phyloP scores from a whole-genome alignment of 2,797 vertebrate species.

The Falco biarmicus region DNA sequence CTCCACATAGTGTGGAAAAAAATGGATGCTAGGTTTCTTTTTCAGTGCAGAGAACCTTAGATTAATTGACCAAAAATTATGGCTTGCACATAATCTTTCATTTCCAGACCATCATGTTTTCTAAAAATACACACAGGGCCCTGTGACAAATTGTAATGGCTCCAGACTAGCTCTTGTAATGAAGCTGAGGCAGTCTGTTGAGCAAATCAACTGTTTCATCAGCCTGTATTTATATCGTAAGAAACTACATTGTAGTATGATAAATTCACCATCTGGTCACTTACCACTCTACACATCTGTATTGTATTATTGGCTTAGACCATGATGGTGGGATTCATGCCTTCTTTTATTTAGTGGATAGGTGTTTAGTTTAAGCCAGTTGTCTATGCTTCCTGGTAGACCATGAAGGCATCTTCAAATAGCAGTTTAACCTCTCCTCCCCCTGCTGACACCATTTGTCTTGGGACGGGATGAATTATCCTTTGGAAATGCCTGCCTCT shows the following conservation, averaged over 20 bases:
- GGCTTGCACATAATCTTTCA: conserved; percentile 7
- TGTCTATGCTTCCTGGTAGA: not conserved
- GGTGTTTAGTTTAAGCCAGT: not conserved
- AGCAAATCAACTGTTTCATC: conserved; percentile 41
- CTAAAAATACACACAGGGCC: conserved; percentile 1
- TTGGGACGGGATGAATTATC: not conserved
- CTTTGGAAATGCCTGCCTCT: not conserved
- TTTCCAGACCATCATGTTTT: conserved; percentile 36
- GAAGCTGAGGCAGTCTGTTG: not conserved
- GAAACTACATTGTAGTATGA: not conserved
- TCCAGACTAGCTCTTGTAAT: conserved; percentile 35
- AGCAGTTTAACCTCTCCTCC: not conserved
- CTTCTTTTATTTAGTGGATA: not conserved
- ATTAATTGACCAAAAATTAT: conserved; percentile 35
- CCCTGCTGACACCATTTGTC: not conserved
- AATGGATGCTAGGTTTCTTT: not conserved
- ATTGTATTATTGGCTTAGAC: not conserved
- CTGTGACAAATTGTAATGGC: conserved; percentile 11
- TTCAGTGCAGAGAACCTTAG: not conserved
- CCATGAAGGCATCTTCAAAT: not conserved
- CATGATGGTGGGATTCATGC: not conserved
- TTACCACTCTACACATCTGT: not conserved
- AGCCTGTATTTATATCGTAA: conserved; percentile 18
- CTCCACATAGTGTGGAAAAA: conserved; percentile 7
- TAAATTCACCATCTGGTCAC: conserved; percentile 37